Percentiles rank a stretch among this genome's conserved stretches.
phyloP scores from a whole-genome alignment of 2,113 vertebrate genomes.

The Mionectes macconnelli region DNA sequence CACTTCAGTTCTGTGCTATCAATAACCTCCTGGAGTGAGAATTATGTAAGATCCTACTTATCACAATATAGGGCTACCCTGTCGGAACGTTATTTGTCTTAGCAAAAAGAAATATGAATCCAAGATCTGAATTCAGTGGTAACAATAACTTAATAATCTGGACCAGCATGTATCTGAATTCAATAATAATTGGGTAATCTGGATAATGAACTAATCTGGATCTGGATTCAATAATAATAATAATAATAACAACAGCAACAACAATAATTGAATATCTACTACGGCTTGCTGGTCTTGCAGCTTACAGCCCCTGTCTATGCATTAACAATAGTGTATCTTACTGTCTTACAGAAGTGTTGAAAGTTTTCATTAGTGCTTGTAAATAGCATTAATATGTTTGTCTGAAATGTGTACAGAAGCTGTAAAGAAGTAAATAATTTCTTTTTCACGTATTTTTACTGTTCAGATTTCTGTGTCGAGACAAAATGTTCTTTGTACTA shows the following conservation, averaged over 20 bases:
- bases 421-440: not conserved
- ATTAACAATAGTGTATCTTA: not conserved
- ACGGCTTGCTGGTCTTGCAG: not conserved
- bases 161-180: not conserved
- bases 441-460: not conserved
- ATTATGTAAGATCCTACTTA: not conserved
- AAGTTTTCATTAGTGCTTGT: not conserved
- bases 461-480: not conserved
- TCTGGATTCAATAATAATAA: not conserved
- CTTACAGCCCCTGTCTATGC: not conserved
- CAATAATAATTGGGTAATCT: not conserved
- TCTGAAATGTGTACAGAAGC: not conserved
- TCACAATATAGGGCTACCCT: not conserved
- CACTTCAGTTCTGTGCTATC: not conserved
- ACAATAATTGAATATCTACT: not conserved
- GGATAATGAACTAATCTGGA: not conserved
- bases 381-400: not conserved
- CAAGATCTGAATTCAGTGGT: not conserved
- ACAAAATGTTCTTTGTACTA: not conserved
- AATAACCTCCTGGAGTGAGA: not conserved
- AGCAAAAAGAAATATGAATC: not conserved
- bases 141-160: not conserved
- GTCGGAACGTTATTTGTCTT: not conserved
- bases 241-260: not conserved
- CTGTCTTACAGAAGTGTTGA: not conserved